phyloP scores from a whole-genome alignment of 2,888 invertebrate species.

The Asteroscopus sphinx region DNA sequence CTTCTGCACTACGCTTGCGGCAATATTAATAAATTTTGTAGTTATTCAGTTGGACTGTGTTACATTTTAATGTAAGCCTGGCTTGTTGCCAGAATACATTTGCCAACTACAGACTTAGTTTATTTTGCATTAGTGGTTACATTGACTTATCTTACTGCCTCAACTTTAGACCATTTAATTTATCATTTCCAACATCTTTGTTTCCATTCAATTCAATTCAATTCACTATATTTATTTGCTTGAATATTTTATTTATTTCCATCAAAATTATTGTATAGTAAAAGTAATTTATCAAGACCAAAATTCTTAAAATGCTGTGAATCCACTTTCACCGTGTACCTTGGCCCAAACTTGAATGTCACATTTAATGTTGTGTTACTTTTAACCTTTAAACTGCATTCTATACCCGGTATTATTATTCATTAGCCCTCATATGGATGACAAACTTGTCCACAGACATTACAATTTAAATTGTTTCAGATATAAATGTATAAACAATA shows the following conservation, averaged over 20 bases:
- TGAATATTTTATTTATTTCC: too few species aligned
- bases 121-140: slow-evolving; percentile 35
- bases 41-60: slow-evolving; percentile 28
- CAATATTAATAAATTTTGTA: slow-evolving; percentile 42
- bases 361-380: slow-evolving; percentile 23
- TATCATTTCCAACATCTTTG: background rate
- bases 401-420: slow-evolving; percentile 29
- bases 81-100: slow-evolving; percentile 43
- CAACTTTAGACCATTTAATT: slow-evolving; percentile 1
- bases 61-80: slow-evolving; percentile 44
- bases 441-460: slow-evolving; percentile 22
- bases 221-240: background rate
- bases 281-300: slow-evolving; percentile 33
- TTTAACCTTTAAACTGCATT: slow-evolving; percentile 49
- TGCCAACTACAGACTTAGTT: slow-evolving; percentile 25
- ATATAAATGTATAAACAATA: slow-evolving; percentile 2
- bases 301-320: slow-evolving; percentile 17
- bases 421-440: slow-evolving; percentile 25
- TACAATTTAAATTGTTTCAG: slow-evolving; percentile 10
- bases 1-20: slow-evolving; percentile 48
- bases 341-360: slow-evolving; percentile 32
- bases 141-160: slow-evolving; percentile 3
- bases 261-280: slow-evolving; percentile 13
- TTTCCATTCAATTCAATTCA: background rate
- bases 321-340: slow-evolving; percentile 35